These are phyloP conservation scores for Tragelaphus strepsiceros DNA, from an alignment of 2,113 vertebrate genomes.

Conservation along the genomic window DNA sequence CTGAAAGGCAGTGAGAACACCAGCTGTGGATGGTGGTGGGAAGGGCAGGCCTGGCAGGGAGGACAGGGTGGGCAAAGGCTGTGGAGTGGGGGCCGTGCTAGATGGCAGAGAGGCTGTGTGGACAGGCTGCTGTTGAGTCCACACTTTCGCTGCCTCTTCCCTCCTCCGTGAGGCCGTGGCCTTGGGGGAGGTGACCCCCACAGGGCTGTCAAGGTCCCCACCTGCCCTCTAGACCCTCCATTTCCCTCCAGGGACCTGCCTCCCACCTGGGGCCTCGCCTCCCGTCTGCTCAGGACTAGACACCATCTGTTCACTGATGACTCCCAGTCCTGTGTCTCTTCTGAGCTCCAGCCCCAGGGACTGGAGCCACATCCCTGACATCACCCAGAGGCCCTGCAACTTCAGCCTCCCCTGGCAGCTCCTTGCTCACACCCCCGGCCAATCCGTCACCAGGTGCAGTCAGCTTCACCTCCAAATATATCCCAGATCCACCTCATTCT, in stretches of 20 bases:
- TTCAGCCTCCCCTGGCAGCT: not conserved
- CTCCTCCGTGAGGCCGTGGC: not conserved
- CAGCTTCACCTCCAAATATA: not conserved
- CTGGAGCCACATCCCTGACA: accelerated
- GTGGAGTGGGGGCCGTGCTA: not conserved
- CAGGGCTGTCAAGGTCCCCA: not conserved
- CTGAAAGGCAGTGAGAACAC: not conserved
- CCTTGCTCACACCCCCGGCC: not conserved
- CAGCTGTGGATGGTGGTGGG: too few relatives aligned
- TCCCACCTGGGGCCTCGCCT: not conserved
- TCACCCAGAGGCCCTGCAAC: too few relatives aligned
- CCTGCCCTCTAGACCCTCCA: not conserved
- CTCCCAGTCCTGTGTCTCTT: accelerated
- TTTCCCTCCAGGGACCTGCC: not conserved
- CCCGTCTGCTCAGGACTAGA: not conserved
- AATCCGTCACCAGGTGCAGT: not conserved
- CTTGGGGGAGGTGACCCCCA: not conserved
- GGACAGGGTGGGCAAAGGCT: not conserved
- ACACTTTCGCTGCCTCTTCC: not conserved
- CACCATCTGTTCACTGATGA: not conserved
- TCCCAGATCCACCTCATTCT: not conserved
- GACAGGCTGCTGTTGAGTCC: not conserved
- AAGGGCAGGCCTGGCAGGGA: not conserved
- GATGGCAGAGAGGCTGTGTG: not conserved
- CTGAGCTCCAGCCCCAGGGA: not conserved